Base-by-base conservation (phyloP, 2,113 vertebrate genomes). In the Scomber scombrus region DNA sequence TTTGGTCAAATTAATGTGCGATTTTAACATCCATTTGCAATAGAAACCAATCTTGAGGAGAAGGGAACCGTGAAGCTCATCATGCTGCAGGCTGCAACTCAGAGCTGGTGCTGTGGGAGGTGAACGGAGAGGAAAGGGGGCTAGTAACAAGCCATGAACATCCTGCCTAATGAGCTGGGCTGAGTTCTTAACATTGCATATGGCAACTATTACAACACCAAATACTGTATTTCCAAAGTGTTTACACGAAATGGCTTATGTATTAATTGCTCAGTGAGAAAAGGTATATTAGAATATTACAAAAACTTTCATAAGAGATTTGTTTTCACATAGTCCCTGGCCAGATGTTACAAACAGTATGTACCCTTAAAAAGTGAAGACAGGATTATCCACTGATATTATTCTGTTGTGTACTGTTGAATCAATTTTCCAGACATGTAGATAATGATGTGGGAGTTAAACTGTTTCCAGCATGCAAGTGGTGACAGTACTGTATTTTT, bases 11-110 rank as follows among this genome's bases (percentile, higher is more conserved):
- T 88, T 56, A 71, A 80, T 86, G 73, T 75, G 18, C 55, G 46
- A 57, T 55, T 78, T 26, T 57, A 40, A 80, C 84, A 88, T 62
- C 69, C 13, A 29, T 86, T 85, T 88, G 60, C 63, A 77, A 54
- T 15, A 15, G 43, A 56, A 84, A 74, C 62, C 71, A 84, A 65
- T 88, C 55, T 61, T 18, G 14, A 66, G 50, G 43, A 72, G 51
- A 70, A 45, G 54, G 58, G 56, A 81, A 67, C 19, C 19, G 23
- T 9, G 29, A 52, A 58, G 49, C 21, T 52, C 34, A 43, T 75
- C n/a, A 49, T 66, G 56, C 80, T 70, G 56, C 18, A 66, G 84
- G 75, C 85, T 67, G 62, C 75, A 55, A 43, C 63, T 69, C 16
- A 34, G 60, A 83, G 77, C 77, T 18, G 49, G 21, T 66, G 57